These are phyloP conservation scores for Pollimyrus isidori DNA, from an alignment of 2,113 vertebrate genomes.

Conservation along the genomic window DNA sequence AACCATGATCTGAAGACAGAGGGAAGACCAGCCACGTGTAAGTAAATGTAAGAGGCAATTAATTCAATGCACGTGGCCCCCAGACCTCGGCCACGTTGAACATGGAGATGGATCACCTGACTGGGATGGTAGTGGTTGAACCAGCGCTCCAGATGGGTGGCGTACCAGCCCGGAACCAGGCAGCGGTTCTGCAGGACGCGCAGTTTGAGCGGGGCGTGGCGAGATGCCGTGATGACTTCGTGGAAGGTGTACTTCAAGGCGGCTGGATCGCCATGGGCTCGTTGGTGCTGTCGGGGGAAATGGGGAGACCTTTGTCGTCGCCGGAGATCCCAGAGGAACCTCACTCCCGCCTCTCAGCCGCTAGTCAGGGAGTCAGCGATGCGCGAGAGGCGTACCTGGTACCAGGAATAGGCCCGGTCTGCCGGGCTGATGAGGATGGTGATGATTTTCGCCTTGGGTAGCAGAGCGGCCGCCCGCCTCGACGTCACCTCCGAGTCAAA, in stretches of 20 bases:
- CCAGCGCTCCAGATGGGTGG: constrained; percentile 78
- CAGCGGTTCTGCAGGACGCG: constrained; percentile 75
- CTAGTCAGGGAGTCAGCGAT: neutral
- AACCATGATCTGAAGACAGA: constrained; percentile 66
- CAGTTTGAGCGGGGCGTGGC: constrained; percentile 56
- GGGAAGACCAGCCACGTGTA: neutral
- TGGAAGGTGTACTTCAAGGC: constrained; percentile 82
- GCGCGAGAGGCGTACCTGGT: constrained; percentile 60
- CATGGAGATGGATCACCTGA: constrained; percentile 57
- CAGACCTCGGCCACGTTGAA: neutral
- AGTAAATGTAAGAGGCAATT: neutral
- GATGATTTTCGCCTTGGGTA: constrained; percentile 78
- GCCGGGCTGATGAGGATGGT: constrained; percentile 83
- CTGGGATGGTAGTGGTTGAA: constrained; percentile 73
- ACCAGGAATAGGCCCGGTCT: constrained; percentile 84
- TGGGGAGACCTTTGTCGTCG: neutral
- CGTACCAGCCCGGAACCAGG: constrained; percentile 75
- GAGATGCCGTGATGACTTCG: constrained; percentile 70
- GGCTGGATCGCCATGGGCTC: constrained; percentile 72
- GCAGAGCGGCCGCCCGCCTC: constrained; percentile 63
- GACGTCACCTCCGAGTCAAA: constrained; percentile 80
- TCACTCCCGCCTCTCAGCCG: neutral
- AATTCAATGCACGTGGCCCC: neutral
- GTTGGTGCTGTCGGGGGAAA: constrained; percentile 64
- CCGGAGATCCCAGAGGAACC: neutral